These are phyloP conservation scores for Urocitellus parryii DNA, from an alignment of 2,113 vertebrate genomes.

Conservation along the genomic window DNA sequence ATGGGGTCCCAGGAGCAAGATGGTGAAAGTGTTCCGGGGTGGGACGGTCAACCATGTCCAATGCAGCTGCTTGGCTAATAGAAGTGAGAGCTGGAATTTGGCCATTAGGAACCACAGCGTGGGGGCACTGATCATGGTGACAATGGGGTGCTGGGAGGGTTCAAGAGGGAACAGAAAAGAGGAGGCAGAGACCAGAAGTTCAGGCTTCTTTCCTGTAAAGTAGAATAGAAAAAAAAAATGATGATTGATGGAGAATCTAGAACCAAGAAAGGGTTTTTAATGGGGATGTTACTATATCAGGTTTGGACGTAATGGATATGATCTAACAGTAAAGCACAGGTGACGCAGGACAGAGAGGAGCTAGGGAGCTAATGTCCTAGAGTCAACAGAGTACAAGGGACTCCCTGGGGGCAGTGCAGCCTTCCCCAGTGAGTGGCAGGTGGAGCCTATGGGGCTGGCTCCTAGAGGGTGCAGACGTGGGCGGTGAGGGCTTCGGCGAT, in stretches of 20 bases:
- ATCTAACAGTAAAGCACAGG: neutral
- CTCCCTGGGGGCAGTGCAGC: neutral
- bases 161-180: neutral
- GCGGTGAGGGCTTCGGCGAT: neutral
- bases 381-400: neutral
- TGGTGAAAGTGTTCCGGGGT: neutral
- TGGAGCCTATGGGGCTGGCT: neutral
- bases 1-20: neutral
- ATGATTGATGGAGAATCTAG: neutral
- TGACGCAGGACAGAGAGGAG: neutral
- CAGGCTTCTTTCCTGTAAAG: neutral
- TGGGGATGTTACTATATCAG: neutral
- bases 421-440: neutral
- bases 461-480: neutral
- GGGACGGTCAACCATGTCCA: neutral
- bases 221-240: neutral
- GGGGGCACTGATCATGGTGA: neutral
- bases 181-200: neutral
- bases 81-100: neutral
- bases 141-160: neutral
- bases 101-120: neutral
- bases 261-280: neutral
- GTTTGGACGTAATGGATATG: neutral
- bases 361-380: neutral
- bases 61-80: neutral